A percentile compares a stretch with the other conserved stretches of the same genome.
Evolutionary conservation across 2,888 invertebrate species (phyloP).

Genomic region (Hemicrepidius hirtus): DNA sequence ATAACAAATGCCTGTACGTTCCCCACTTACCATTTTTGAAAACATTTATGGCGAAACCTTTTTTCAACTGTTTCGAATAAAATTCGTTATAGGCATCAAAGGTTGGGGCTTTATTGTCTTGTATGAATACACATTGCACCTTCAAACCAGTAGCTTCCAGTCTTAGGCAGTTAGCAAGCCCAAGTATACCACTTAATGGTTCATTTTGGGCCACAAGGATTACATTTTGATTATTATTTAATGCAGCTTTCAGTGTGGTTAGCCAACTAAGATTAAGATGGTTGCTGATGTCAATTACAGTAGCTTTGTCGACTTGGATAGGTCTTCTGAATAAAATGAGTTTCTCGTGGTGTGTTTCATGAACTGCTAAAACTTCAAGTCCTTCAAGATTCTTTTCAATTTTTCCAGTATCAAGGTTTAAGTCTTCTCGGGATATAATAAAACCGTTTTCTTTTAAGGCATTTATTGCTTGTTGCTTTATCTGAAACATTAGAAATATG

Average conservation of each 20-base stretch:
- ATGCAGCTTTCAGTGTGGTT: slow-evolving; percentile 68
- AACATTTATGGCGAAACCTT: slow-evolving; percentile 88
- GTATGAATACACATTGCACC: slow-evolving; percentile 78
- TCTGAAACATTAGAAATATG: not conserved
- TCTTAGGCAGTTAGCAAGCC: slow-evolving; percentile 89
- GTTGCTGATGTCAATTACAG: slow-evolving; percentile 72
- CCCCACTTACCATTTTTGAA: slow-evolving; percentile 76
- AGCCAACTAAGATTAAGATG: slow-evolving; percentile 74
- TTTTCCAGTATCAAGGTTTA: not conserved
- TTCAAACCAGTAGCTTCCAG: slow-evolving; percentile 79
- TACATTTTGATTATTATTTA: slow-evolving; percentile 67
- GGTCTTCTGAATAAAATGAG: slow-evolving; percentile 75
- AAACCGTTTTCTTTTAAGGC: slow-evolving; percentile 42
- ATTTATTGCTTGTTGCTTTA: not conserved
- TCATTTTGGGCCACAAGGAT: slow-evolving; percentile 80
- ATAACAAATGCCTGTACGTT: slow-evolving; percentile 87
- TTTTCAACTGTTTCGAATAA: slow-evolving; percentile 79
- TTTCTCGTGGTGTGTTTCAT: slow-evolving; percentile 74
- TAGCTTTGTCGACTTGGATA: slow-evolving; percentile 71
- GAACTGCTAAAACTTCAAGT: slow-evolving; percentile 74
- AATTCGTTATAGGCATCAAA: slow-evolving; percentile 80
- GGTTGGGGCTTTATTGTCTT: slow-evolving; percentile 76
- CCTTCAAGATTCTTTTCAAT: slow-evolving; percentile 60
- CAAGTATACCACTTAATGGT: slow-evolving; percentile 85
- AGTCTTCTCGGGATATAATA: slow-evolving; percentile 36